Conservation (phyloP, 2,113 vertebrate genomes). For the Oenanthe melanoleuca region DNA sequence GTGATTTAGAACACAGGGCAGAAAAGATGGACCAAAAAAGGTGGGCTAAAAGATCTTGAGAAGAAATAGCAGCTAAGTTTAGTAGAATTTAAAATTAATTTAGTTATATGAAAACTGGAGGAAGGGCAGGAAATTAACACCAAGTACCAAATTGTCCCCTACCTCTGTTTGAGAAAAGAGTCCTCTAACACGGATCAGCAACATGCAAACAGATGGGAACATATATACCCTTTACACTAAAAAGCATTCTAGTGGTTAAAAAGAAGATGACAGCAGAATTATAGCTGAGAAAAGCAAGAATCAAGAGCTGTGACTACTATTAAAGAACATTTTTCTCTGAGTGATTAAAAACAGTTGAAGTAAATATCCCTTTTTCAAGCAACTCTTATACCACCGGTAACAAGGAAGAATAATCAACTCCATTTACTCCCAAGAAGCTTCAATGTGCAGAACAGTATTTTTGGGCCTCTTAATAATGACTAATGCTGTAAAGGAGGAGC, state of each 20-base stretch:
- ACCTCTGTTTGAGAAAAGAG: neutral
- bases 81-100: neutral
- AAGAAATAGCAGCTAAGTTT: neutral
- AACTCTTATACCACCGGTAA: neutral
- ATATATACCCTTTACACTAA: neutral
- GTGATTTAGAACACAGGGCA: neutral
- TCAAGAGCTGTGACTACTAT: neutral
- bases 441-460: neutral
- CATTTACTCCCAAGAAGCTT: neutral
- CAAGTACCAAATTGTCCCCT: neutral
- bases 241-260: neutral
- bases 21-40: neutral
- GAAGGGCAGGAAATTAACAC: neutral
- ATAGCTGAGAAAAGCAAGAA: neutral
- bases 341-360: neutral
- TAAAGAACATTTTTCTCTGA: neutral
- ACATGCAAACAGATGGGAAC: neutral
- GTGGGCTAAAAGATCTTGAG: neutral
- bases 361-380: neutral
- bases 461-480: neutral
- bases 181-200: neutral
- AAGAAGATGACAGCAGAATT: neutral
- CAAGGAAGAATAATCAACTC: neutral
- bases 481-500: neutral
- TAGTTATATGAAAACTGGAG: neutral